Conservation (phyloP, 2,888 invertebrate species). For the Caenorhabditis sp. region DNA sequence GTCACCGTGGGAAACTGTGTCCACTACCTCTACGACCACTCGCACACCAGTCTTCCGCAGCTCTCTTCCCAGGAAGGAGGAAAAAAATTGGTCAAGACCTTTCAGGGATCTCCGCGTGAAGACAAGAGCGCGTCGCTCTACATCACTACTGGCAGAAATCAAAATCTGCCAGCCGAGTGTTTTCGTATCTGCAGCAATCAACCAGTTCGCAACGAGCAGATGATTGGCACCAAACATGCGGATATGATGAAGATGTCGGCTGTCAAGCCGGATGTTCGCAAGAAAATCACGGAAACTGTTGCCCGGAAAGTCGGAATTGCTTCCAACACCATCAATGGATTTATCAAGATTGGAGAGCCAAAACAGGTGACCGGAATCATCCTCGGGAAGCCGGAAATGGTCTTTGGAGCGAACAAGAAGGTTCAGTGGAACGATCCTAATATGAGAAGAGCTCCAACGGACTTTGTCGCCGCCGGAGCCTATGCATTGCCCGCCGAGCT, state of each 20-base stretch:
- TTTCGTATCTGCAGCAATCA: slow-evolving; percentile 3
- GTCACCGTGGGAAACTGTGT: slow-evolving; percentile 18
- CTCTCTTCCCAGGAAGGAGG: slow-evolving; percentile 8
- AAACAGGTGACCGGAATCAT: background rate
- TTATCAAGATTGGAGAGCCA: background rate
- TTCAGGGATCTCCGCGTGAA: background rate
- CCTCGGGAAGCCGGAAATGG: background rate
- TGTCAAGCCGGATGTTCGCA: background rate
- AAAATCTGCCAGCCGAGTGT: slow-evolving; percentile 5
- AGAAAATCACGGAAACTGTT: background rate
- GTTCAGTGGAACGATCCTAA: background rate
- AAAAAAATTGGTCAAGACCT: slow-evolving; percentile 7
- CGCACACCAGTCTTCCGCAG: background rate
- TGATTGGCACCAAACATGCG: slow-evolving; percentile 16
- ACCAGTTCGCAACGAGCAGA: slow-evolving; percentile 14
- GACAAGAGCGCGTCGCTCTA: slow-evolving; percentile 11
- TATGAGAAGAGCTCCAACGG: background rate
- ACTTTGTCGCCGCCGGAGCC: background rate
- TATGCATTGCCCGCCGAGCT: background rate
- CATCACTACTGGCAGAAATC: background rate
- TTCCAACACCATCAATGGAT: background rate
- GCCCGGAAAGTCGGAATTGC: background rate
- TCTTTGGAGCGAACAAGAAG: background rate
- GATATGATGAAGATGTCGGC: slow-evolving; percentile 23
- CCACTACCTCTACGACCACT: slow-evolving; percentile 23